A percentile compares a stretch with the other conserved stretches of the same genome.
These are phyloP conservation scores for Dolichopus griseipennis DNA, from an alignment of 2,888 invertebrate species.

Conservation along the genomic window DNA sequence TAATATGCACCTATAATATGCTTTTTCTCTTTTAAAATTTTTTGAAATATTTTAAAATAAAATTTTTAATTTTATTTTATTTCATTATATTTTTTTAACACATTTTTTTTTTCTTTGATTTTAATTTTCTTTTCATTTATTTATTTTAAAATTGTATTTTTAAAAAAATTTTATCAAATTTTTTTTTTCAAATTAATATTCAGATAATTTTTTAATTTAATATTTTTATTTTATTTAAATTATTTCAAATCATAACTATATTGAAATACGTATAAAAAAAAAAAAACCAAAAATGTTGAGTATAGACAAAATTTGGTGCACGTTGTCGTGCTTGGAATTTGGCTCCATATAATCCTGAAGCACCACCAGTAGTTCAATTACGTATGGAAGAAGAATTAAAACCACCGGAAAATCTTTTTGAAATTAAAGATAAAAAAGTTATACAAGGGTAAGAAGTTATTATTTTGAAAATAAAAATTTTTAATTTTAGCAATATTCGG, in stretches of 20 bases:
- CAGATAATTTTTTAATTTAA: too few species aligned
- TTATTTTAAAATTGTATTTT: too few species aligned
- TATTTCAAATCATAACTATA: too few species aligned
- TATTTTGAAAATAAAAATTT: constrained; percentile 8
- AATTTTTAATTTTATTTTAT: neutral
- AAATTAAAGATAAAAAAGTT: constrained; percentile 35
- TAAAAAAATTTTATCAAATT: too few species aligned
- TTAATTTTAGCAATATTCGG: neutral
- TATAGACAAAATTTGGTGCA: constrained; percentile 71
- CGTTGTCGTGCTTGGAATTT: constrained; percentile 74
- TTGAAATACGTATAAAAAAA: neutral
- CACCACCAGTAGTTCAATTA: constrained; percentile 50
- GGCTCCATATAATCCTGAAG: constrained; percentile 48
- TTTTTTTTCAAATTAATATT: too few species aligned
- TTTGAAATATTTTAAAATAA: neutral
- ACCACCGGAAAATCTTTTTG: constrained; percentile 34
- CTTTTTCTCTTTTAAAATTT: too few species aligned
- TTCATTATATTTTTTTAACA: too few species aligned
- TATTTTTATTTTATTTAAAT: too few species aligned
- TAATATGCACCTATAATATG: too few species aligned
- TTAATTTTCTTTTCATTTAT: too few species aligned
- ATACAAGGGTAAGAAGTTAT: constrained; percentile 34
- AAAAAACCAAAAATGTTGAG: constrained; percentile 19
- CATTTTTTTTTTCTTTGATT: too few species aligned
- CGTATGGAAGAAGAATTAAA: constrained; percentile 54